Percentiles rank a stretch among this genome's conserved stretches.
These are phyloP conservation scores for Manis crassicaudata DNA, from an alignment of 2,797 vertebrate genomes.

Conservation along the genomic window DNA sequence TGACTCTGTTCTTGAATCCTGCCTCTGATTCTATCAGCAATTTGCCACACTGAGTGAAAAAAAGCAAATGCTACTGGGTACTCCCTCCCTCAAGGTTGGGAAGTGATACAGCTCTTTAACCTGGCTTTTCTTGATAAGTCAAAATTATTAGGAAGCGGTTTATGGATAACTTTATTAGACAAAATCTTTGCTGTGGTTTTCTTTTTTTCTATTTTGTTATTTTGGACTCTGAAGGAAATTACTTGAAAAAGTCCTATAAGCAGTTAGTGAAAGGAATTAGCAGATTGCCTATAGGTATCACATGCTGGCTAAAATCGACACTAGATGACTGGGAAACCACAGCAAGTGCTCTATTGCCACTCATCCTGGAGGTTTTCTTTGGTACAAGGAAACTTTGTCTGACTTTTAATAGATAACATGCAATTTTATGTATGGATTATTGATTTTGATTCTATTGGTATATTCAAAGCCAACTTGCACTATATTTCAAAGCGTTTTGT, in stretches of 20 bases:
- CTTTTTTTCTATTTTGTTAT: not conserved
- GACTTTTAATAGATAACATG: not conserved
- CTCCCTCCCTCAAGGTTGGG: not conserved
- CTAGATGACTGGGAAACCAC: not conserved
- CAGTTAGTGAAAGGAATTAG: not conserved
- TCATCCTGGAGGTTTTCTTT: not conserved
- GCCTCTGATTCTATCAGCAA: not conserved
- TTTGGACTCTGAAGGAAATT: not conserved
- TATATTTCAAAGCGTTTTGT: constrained; percentile 3
- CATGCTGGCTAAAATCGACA: not conserved
- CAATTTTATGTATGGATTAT: constrained; percentile 4
- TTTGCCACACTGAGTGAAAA: not conserved
- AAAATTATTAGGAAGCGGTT: not conserved
- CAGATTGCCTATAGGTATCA: not conserved
- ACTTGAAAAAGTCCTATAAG: not conserved
- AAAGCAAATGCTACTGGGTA: not conserved
- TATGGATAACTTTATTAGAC: not conserved
- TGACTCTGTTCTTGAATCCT: not conserved
- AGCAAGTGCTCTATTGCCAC: not conserved
- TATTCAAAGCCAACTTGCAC: constrained; percentile 1
- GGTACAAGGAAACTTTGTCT: not conserved
- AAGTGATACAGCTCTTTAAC: not conserved
- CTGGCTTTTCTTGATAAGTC: constrained; percentile 1
- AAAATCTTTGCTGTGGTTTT: not conserved
- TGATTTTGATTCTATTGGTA: not conserved